Conservation (phyloP, 2,888 invertebrate genomes). For the Leptinotarsa rubiginosa region DNA sequence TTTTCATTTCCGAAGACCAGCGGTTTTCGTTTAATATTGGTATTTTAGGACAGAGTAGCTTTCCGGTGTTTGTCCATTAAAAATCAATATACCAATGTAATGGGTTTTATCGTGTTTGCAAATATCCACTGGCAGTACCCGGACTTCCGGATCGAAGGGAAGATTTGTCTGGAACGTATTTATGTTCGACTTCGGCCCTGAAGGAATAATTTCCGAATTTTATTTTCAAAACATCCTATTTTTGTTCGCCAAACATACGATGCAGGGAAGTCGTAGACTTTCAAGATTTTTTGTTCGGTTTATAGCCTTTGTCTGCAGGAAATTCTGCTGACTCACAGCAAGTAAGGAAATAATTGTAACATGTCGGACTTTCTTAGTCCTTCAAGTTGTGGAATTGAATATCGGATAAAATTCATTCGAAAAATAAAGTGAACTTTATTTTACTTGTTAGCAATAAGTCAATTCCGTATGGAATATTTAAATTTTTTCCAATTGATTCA, state of each 20-base stretch:
- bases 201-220: conserved; percentile 44
- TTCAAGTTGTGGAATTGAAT: neutral
- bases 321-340: conserved; percentile 12
- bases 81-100: conserved; percentile 40
- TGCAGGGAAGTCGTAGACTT: conserved; percentile 16
- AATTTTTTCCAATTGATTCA: no score
- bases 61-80: conserved; percentile 38
- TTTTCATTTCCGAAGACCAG: conserved; percentile 9
- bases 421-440: no score
- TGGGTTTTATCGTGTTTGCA: conserved; percentile 43
- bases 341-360: neutral
- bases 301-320: conserved; percentile 6
- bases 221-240: conserved; percentile 37
- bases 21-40: conserved; percentile 19
- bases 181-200: conserved; percentile 36
- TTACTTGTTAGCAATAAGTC: no score
- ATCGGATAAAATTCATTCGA: neutral
- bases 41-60: conserved; percentile 35
- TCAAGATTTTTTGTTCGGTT: conserved; percentile 21
- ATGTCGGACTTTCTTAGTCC: neutral
- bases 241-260: conserved; percentile 32
- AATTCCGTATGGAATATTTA: no score
- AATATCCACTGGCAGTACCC: conserved; percentile 42
- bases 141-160: conserved; percentile 38
- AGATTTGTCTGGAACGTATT: conserved; percentile 43